These are phyloP conservation scores for Pterostichus niger DNA, from an alignment of 2,888 invertebrate genomes.

Conservation along the genomic window DNA sequence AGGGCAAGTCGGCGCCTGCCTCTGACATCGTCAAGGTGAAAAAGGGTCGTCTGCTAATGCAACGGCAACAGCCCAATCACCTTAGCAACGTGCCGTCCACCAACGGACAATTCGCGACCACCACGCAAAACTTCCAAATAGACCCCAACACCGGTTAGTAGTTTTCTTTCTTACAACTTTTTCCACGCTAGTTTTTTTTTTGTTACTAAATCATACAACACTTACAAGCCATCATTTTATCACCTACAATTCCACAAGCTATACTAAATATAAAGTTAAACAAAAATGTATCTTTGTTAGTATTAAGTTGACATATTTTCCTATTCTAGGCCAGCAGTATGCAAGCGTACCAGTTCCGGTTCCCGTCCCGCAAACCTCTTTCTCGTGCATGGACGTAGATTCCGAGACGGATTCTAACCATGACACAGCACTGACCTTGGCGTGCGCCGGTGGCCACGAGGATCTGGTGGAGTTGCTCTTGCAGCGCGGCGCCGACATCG, in stretches of 20 bases:
- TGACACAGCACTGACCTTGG: constrained; percentile 98
- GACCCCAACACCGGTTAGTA: constrained; percentile 78
- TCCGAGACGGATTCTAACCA: constrained; percentile 99
- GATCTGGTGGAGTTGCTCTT: constrained; percentile 96
- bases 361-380: constrained; percentile 78
- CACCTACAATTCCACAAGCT: too few species aligned
- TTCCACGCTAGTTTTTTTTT: background rate
- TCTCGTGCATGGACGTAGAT: constrained; percentile 94
- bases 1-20: constrained; percentile 69
- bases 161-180: background rate
- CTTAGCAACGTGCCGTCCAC: constrained; percentile 76
- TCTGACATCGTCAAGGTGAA: constrained; percentile 75
- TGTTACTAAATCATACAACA: background rate
- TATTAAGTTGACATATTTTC: background rate
- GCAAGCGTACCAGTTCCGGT: constrained; percentile 72
- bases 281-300: too few species aligned
- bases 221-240: too few species aligned
- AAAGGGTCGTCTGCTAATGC: constrained; percentile 75
- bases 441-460: constrained; percentile 98
- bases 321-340: constrained; percentile 69
- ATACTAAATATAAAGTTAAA: too few species aligned
- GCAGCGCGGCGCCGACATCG: constrained; percentile 95
- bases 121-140: constrained; percentile 76
- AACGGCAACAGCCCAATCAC: constrained; percentile 76
- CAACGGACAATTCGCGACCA: constrained; percentile 73